Conservation (phyloP, 2,888 invertebrate genomes). For the Zygogramma bicolorata region DNA sequence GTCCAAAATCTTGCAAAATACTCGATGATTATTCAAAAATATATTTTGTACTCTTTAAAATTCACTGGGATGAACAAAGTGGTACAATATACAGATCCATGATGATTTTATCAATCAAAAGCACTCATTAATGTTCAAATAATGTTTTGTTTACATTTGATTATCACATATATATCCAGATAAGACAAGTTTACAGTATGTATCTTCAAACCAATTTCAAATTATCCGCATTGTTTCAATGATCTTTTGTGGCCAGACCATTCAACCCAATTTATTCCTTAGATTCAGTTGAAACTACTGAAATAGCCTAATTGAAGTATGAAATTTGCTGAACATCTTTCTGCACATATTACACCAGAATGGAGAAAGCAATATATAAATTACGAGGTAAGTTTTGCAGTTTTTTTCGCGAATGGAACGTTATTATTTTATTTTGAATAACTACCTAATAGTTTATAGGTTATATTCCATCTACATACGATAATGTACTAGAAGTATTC, state of each 20-base stretch:
- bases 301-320: slow-evolving; percentile 68
- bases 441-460: neutral
- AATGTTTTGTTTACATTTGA: slow-evolving; percentile 4
- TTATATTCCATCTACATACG: neutral
- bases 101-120: neutral
- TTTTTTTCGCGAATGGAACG: neutral
- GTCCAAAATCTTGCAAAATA: too few relatives aligned
- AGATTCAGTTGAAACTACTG: neutral
- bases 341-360: slow-evolving; percentile 91
- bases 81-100: neutral
- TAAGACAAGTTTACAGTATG: slow-evolving; percentile 7
- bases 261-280: neutral
- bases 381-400: slow-evolving; percentile 72
- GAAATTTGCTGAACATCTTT: slow-evolving; percentile 92
- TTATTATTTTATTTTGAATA: neutral
- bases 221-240: neutral
- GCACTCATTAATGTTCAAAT: slow-evolving; percentile 12
- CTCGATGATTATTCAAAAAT: too few relatives aligned
- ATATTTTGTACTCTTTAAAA: too few relatives aligned
- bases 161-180: slow-evolving; percentile 15
- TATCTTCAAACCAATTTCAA: neutral
- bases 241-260: neutral
- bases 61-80: too few relatives aligned
- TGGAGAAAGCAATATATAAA: slow-evolving; percentile 90
- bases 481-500: too few relatives aligned